Evolutionary conservation across 2,113 vertebrate species (phyloP).

Genomic region (Pseudolaguvia tuberculata): DNA sequence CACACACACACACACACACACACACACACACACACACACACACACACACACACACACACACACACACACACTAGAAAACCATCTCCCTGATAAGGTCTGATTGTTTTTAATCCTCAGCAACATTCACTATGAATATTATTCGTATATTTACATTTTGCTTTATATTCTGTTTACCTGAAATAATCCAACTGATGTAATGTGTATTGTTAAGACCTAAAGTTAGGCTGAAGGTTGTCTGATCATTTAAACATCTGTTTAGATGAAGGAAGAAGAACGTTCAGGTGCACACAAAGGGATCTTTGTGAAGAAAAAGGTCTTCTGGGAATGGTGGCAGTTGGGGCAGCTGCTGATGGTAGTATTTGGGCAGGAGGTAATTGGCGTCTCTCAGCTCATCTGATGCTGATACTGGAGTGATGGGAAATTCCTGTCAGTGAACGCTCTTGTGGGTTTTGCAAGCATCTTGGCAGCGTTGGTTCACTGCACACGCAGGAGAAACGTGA

Average conservation of each 20-base stretch:
- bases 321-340: constrained; percentile 42
- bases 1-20: too few species aligned
- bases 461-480: constrained; percentile 64
- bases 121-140: too few species aligned
- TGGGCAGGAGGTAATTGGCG: constrained; percentile 73
- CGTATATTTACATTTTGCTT: too few species aligned
- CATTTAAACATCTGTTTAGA: constrained; percentile 66
- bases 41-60: too few species aligned
- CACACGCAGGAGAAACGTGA: constrained; percentile 56
- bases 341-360: constrained; percentile 69
- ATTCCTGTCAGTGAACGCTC: constrained; percentile 71
- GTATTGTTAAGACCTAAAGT: neutral
- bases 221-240: constrained; percentile 54
- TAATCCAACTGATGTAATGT: neutral
- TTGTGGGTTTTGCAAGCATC: constrained; percentile 67
- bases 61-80: too few species aligned
- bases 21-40: too few species aligned
- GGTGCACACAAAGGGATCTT: constrained; percentile 66
- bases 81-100: neutral
- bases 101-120: neutral
- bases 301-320: constrained; percentile 59
- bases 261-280: constrained; percentile 50
- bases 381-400: constrained; percentile 77
- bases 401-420: constrained; percentile 76
- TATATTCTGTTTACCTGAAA: neutral